Evolutionary conservation across 30 jellyfish, hydroid and myxozoan genomes (phyloP), one percentile per base, ranked within the genome.

Genomic region (Turritopsis rubra): DNA sequence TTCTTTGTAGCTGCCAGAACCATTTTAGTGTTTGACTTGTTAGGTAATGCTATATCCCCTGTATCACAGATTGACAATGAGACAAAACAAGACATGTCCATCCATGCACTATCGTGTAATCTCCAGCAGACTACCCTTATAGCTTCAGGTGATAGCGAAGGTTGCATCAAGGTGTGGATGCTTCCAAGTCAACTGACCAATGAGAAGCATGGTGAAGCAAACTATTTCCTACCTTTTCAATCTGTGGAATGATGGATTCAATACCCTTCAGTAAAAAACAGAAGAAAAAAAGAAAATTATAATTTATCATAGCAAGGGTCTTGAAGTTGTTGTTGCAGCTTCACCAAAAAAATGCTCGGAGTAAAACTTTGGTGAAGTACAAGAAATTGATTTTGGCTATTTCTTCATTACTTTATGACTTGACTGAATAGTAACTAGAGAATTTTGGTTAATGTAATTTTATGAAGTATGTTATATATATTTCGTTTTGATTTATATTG

Each of bases 1-100:
- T 75, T 91, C 70, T 86, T 80, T 53, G 82, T 91, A 13, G 41
- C 96, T 3, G 84, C 96, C n/a, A 93, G 97, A 21, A 81, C 86
- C 26, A 27, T 91, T 65, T 66, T 91, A 26, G 83, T 86, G 26
- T 89, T 77, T 54, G 97, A 90, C 65, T 72, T 90, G 52, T n/a
- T 68, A 27, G 30, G 21, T 21, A 68, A 68, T 68, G 16, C 77
- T 21, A 27, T 68, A 21, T 68, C 77, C 30, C 77, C 77, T 19
- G 17, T 68, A 1, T 21, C 28, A 21, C 28, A 21, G 30, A 68
- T 68, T 68, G 30, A 27, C 30, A 9, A 9, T 68, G 77, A 19
- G 28, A 8, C 28, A 68, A 68, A 68, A 68, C 28, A 68, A 19
- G 60, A 41, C 60, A 16, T 27, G 28, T 23, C 31, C 8, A 27